These are phyloP conservation scores for Luscinia megarhynchos DNA, from an alignment of 2,797 vertebrate genomes.

Conservation along the genomic window DNA sequence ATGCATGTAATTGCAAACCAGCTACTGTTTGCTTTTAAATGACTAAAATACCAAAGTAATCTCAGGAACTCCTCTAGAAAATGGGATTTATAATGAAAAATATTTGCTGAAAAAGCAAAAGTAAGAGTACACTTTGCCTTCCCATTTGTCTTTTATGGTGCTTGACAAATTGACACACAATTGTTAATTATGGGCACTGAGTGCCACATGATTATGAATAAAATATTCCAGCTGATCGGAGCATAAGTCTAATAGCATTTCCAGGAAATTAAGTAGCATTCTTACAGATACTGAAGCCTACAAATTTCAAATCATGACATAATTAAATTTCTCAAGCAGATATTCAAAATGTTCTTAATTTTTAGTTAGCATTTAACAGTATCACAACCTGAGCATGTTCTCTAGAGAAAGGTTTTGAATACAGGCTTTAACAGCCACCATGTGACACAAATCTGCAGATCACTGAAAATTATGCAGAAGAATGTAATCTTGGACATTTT, in stretches of 20 bases:
- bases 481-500: not conserved
- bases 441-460: not conserved
- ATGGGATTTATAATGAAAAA: slow-evolving; percentile 58
- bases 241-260: slow-evolving; percentile 61
- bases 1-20: not conserved
- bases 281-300: slow-evolving; percentile 63
- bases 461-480: not conserved
- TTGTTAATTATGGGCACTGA: slow-evolving; percentile 73
- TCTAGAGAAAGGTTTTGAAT: not conserved
- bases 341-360: slow-evolving; percentile 45
- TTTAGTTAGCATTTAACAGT: slow-evolving; percentile 44
- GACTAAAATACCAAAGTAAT: slow-evolving; percentile 40
- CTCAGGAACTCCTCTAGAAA: slow-evolving; percentile 34
- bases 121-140: not conserved
- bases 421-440: not conserved
- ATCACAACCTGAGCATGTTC: not conserved
- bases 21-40: slow-evolving; percentile 30
- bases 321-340: slow-evolving; percentile 67
- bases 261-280: slow-evolving; percentile 68
- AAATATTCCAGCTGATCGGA: slow-evolving; percentile 69
- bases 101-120: slow-evolving; percentile 55
- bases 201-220: slow-evolving; percentile 61
- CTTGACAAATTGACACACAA: slow-evolving; percentile 64
- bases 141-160: slow-evolving; percentile 60
- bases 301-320: slow-evolving; percentile 60